phyloP scores from a whole-genome alignment of 1,140 invertebrate genomes.

The Diploscapter pachys region DNA sequence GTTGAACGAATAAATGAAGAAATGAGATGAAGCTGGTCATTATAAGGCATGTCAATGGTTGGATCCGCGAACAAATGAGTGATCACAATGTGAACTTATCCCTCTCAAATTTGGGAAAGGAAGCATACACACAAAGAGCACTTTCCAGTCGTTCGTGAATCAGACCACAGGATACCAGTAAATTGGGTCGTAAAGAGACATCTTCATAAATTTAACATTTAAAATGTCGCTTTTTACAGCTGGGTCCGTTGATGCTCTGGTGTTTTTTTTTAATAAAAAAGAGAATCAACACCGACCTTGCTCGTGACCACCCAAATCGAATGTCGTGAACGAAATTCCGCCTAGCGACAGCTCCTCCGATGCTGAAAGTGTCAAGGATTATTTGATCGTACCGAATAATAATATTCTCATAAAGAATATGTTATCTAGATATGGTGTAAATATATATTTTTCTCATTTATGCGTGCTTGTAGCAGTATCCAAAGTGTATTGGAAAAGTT shows the following conservation, averaged over 20 bases:
- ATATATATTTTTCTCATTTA: no score
- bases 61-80: not conserved
- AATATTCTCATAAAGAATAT: no score
- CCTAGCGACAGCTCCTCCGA: conserved; percentile 98
- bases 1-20: not conserved
- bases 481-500: no score
- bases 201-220: not conserved
- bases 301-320: conserved; percentile 97
- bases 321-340: conserved; percentile 98
- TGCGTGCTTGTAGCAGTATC: no score
- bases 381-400: no score
- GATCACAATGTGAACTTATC: no score
- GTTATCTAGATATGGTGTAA: no score
- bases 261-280: not conserved
- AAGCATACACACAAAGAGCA: no score
- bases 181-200: no score
- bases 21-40: conserved; percentile 7
- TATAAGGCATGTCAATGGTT: conserved; percentile 10
- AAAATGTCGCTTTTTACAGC: not conserved
- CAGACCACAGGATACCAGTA: no score
- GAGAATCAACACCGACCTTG: conserved; percentile 71
- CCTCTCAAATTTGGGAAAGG: no score
- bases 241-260: not conserved
- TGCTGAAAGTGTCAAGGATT: conserved; percentile 66
- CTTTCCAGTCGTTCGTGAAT: no score